Evolutionary conservation across 2,113 vertebrate species (phyloP).

Genomic region (Anarhynchus alexandrinus): DNA sequence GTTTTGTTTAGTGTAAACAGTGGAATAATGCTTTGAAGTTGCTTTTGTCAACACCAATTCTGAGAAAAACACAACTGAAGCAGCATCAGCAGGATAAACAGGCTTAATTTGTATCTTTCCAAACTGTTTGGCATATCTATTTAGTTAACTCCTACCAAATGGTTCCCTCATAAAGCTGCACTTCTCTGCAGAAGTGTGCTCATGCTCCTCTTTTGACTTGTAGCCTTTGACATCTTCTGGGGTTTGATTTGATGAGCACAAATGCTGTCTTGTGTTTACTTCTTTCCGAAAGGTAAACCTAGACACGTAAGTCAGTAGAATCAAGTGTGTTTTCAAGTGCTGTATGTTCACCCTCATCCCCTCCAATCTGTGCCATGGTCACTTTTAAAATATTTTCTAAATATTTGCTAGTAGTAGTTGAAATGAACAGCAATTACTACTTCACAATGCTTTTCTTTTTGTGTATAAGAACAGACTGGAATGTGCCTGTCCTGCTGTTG

Average conservation of each 20-base stretch:
- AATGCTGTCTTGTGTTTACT: background rate
- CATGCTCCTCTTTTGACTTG: background rate
- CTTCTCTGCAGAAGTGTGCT: background rate
- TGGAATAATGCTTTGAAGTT: conserved; percentile 60
- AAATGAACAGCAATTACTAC: background rate
- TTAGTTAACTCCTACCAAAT: background rate
- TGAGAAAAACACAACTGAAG: background rate
- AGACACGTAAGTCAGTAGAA: background rate
- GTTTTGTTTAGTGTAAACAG: conserved; percentile 43
- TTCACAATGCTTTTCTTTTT: background rate
- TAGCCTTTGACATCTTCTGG: background rate
- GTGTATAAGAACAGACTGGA: background rate
- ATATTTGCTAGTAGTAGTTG: background rate
- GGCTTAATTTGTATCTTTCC: conserved; percentile 22
- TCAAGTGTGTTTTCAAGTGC: background rate
- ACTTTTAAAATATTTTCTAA: background rate
- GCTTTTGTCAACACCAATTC: conserved; percentile 31
- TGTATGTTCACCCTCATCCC: background rate
- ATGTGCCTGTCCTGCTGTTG: background rate
- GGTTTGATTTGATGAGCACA: background rate
- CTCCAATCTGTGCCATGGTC: background rate
- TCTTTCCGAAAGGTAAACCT: background rate
- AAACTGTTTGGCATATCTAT: background rate
- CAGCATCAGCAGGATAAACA: background rate
- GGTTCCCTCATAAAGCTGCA: background rate